phyloP scores from a whole-genome alignment of 2,113 vertebrate species.

The Alaudala cheleensis region DNA sequence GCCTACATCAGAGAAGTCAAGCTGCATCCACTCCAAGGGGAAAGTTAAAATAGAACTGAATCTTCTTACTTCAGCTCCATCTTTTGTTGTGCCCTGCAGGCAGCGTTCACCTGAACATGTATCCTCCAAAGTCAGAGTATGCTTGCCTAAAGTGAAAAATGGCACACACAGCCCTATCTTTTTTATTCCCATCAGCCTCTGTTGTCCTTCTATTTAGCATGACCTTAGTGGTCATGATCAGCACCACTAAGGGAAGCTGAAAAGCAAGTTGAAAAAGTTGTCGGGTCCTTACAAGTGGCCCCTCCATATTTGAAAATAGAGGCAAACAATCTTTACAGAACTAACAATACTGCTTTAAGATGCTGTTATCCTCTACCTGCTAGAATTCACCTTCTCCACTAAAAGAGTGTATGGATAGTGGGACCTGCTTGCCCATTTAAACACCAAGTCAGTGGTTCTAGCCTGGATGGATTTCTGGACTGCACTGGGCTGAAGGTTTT shows the following conservation, averaged over 20 bases:
- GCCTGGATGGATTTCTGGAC: neutral
- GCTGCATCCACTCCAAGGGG: neutral
- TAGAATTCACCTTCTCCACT: neutral
- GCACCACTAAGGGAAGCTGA: neutral
- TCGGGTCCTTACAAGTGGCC: neutral
- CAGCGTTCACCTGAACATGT: neutral
- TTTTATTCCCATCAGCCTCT: neutral
- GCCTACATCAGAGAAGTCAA: neutral
- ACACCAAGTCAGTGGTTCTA: neutral
- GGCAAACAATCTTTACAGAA: neutral
- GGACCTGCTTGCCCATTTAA: neutral
- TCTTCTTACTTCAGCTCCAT: neutral
- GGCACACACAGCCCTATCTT: neutral
- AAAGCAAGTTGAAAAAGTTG: neutral
- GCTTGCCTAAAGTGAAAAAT: neutral
- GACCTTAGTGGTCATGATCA: neutral
- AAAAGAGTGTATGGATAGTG: neutral
- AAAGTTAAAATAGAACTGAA: slow-evolving; percentile 35
- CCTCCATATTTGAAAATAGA: neutral
- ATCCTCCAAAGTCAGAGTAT: neutral
- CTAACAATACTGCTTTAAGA: neutral
- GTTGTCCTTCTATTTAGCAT: neutral
- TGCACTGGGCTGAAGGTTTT: neutral
- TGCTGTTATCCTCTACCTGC: neutral
- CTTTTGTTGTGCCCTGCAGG: slow-evolving; percentile 26